Percentiles rank a stretch among this genome's conserved stretches.
These are phyloP conservation scores for Muntiacus muntjak DNA, from an alignment of 2,113 vertebrate species.

Conservation along the genomic window DNA sequence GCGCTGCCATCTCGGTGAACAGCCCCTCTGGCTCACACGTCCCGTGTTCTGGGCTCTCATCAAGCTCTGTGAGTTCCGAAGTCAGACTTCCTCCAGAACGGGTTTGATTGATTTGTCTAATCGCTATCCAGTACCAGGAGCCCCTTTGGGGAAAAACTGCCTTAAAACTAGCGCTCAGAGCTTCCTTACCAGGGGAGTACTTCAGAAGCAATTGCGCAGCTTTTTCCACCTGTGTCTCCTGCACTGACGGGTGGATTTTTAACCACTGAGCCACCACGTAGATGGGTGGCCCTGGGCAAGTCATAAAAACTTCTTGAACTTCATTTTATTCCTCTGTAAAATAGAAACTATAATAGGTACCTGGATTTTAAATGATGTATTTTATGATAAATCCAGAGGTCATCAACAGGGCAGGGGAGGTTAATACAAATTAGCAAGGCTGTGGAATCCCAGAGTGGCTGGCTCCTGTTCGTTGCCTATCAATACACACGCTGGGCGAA, in stretches of 20 bases:
- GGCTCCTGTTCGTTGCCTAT: neutral
- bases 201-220: neutral
- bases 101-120: neutral
- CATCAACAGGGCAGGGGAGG: neutral
- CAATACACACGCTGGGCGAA: neutral
- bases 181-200: neutral
- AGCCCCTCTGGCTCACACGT: no score
- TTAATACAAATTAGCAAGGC: neutral
- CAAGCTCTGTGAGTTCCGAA: neutral
- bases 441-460: no score
- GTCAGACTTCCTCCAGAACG: neutral
- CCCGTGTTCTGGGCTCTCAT: neutral
- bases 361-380: neutral
- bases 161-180: neutral
- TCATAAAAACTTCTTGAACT: neutral
- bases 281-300: neutral
- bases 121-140: neutral
- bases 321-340: neutral
- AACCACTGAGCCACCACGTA: neutral
- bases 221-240: neutral
- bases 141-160: neutral
- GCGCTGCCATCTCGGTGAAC: no score
- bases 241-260: neutral
- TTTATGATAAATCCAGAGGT: constrained; percentile 5
- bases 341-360: neutral